Base-by-base conservation (phyloP, 2,888 invertebrate genomes). In the Drosophila testacea region DNA sequence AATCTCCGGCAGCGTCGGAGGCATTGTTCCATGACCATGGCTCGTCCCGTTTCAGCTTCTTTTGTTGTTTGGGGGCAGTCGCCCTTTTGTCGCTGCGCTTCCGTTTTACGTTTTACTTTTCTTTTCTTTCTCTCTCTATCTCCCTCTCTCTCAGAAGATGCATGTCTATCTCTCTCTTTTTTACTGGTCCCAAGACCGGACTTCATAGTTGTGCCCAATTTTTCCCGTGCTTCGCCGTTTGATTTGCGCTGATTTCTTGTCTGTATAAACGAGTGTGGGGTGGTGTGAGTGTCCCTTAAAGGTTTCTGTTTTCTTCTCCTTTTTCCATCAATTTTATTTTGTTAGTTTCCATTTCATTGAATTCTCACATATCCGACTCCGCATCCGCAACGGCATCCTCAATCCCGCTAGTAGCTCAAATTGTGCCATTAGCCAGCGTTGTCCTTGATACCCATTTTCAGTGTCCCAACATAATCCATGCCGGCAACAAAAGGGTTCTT, bases 281-380 rank as follows among this genome's bases (percentile, higher is more conserved):
- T 51, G 34, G 46, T 59, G 57, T 55, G 51, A 61, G 67, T 69
- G 82, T 82, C 82, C 80, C 79, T 84, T 86, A 81, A 83, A 79
- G 84, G 71, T 65, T 70, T 70, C 70, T 76, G 61, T 60, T 50
- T 61, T 68, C 48, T 65, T 55, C 66, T 10, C 64, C 48, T 69
- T 71, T 42, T 67, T 71, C 69, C 70, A 79, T 83, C 75, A 81
- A 83, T 85, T 88, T 83, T 79, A 88, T 83, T 89, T 83, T 81
- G 83, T 85, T 80, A 84, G 86, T 89, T 89, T 89, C 88, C 90
- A 89, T 89, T 88, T 89, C 89, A 89, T 86, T 90, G 88, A 83
- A 88, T 86, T 81, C 80, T 84, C 83, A 89, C 84, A 86, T 89
- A 86, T 84, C 86, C 82, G 85, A 74, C 73, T 75, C 73, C 75